These are phyloP conservation scores for Thunnus thynnus DNA, from an alignment of 2,113 vertebrate genomes.

Conservation along the genomic window DNA sequence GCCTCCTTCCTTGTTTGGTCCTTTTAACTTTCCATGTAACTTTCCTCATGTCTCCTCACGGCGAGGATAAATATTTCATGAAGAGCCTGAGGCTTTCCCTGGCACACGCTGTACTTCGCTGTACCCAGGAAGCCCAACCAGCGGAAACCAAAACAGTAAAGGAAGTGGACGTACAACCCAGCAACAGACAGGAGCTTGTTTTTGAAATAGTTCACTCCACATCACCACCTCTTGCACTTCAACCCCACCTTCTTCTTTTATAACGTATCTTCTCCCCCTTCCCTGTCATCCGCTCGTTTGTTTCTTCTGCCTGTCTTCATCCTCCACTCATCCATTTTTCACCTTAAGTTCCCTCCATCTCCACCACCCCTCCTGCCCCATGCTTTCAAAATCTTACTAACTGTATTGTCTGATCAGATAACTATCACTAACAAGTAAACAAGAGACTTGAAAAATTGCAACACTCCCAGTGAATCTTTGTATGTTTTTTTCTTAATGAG, in stretches of 20 bases:
- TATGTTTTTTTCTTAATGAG: not conserved
- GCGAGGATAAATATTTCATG: slow-evolving; percentile 83
- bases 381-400: not conserved
- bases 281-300: not conserved
- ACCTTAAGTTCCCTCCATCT: not conserved
- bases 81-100: slow-evolving; percentile 77
- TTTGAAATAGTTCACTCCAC: slow-evolving; percentile 51
- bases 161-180: slow-evolving; percentile 64
- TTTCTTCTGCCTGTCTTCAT: not conserved
- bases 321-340: not conserved
- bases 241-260: slow-evolving; percentile 20
- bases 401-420: slow-evolving; percentile 2
- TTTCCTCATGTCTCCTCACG: slow-evolving; percentile 80
- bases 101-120: slow-evolving; percentile 66
- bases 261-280: not conserved
- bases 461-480: not conserved
- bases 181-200: slow-evolving; percentile 58
- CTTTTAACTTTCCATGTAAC: slow-evolving; percentile 78
- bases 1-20: slow-evolving; percentile 67
- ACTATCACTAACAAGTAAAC: slow-evolving; percentile 14
- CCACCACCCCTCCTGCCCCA: not conserved
- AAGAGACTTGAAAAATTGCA: not conserved
- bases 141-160: slow-evolving; percentile 62
- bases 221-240: slow-evolving; percentile 1
- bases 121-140: slow-evolving; percentile 59